Evolutionary conservation across 2,888 invertebrate species (phyloP).

Genomic region (Mimumesa dahlbomi): DNA sequence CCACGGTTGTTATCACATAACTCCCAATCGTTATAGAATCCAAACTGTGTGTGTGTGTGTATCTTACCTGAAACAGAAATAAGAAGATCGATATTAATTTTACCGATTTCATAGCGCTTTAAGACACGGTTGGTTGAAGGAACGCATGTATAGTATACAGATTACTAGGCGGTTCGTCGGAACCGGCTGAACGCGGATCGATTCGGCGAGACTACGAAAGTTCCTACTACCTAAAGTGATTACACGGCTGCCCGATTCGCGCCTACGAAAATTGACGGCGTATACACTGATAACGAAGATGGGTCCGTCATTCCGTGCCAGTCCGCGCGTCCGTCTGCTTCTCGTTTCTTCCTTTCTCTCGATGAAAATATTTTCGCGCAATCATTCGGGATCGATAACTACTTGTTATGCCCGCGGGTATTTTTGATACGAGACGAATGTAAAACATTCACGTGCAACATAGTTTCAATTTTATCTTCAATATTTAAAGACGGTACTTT

Average conservation of each 20-base stretch:
- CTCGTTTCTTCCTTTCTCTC: conserved; percentile 41
- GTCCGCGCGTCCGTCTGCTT: conserved; percentile 45
- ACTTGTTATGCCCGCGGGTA: background rate
- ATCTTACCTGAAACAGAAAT: conserved; percentile 72
- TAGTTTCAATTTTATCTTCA: too few relatives aligned
- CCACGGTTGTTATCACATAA: too few relatives aligned
- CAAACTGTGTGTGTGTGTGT: too few relatives aligned
- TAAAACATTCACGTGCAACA: too few relatives aligned
- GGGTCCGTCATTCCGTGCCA: conserved; percentile 58
- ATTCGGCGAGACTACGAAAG: conserved; percentile 77
- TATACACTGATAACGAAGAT: conserved; percentile 60
- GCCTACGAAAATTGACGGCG: conserved; percentile 65
- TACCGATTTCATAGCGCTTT: conserved; percentile 24
- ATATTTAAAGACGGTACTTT: too few relatives aligned
- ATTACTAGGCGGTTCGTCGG: conserved; percentile 53
- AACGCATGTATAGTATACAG: conserved; percentile 35
- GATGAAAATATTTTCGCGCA: conserved; percentile 38
- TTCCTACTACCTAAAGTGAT: conserved; percentile 72
- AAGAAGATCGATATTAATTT: background rate
- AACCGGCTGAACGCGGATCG: conserved; percentile 69
- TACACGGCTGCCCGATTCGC: conserved; percentile 66
- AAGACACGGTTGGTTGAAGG: conserved; percentile 34
- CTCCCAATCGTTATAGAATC: too few relatives aligned
- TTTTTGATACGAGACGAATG: too few relatives aligned
- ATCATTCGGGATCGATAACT: conserved; percentile 20